phyloP scores from a whole-genome alignment of 37 sponge, comb jelly and placozoan genomes.

The Geodia barretti region DNA sequence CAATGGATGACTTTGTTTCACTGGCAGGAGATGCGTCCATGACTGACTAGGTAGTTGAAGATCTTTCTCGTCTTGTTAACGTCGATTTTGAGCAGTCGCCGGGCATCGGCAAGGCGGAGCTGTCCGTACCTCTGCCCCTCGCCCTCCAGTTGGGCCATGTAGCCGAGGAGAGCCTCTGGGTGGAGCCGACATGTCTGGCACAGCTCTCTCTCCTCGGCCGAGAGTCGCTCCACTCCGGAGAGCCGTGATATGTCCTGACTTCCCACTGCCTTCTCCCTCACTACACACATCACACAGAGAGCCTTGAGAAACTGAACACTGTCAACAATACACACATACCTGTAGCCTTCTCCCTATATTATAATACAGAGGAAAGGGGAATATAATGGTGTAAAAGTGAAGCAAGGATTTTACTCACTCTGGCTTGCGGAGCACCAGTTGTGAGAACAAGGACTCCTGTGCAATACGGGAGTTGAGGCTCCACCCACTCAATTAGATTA shows the following conservation, averaged over 20 bases:
- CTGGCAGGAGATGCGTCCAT: too few relatives aligned
- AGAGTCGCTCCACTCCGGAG: constrained; percentile 62
- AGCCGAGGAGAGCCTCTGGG: constrained; percentile 60
- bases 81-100: constrained; percentile 78
- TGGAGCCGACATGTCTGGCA: constrained; percentile 57
- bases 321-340: too few relatives aligned
- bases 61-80: constrained; percentile 91
- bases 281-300: neutral
- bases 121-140: constrained; percentile 23
- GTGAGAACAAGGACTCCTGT: constrained; percentile 30
- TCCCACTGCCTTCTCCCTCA: neutral
- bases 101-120: constrained; percentile 72
- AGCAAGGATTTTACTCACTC: constrained; percentile 1
- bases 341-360: neutral
- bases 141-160: constrained; percentile 59
- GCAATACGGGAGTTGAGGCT: neutral
- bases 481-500: neutral
- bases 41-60: constrained; percentile 56
- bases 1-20: too few relatives aligned
- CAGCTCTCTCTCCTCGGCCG: constrained; percentile 75
- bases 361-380: neutral
- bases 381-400: neutral
- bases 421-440: constrained; percentile 6
- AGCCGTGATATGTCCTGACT: constrained; percentile 44
- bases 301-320: too few relatives aligned